phyloP scores from a whole-genome alignment of 2,888 invertebrate species.

The Heteromurus nitidus region DNA sequence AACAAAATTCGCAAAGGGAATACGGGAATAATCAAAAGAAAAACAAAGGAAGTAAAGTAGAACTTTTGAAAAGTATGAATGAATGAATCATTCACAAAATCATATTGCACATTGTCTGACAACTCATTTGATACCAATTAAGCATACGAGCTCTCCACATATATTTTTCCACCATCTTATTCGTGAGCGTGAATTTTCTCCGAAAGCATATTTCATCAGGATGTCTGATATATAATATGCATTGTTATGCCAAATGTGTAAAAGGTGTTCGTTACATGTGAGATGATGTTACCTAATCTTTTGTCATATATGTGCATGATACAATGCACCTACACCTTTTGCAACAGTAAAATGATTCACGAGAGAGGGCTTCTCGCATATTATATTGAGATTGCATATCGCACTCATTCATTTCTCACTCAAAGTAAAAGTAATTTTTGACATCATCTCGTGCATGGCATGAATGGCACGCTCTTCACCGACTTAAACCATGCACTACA shows the following conservation, averaged over 20 bases:
- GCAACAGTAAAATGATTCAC: background rate
- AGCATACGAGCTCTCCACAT: background rate
- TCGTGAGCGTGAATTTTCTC: background rate
- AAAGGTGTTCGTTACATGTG: no score
- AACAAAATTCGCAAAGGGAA: no score
- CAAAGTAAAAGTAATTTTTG: conserved; percentile 18
- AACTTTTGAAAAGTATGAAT: no score
- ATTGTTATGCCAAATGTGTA: no score
- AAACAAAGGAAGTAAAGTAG: conserved; percentile 14
- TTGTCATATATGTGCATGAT: background rate
- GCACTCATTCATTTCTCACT: background rate
- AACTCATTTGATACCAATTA: conserved; percentile 15
- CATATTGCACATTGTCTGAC: background rate
- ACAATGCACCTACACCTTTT: background rate
- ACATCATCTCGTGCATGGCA: background rate
- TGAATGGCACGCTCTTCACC: conserved; percentile 19
- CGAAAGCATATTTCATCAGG: background rate
- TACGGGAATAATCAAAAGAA: no score
- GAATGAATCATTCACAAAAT: no score
- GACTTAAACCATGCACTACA: conserved; percentile 30
- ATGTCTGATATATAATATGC: no score
- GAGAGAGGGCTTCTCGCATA: conserved; percentile 7
- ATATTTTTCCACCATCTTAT: conserved; percentile 3
- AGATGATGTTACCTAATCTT: background rate
- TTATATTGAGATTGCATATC: conserved; percentile 3